Evolutionary conservation across 2,113 vertebrate genomes (phyloP).

Genomic region (Vulpes vulpes): DNA sequence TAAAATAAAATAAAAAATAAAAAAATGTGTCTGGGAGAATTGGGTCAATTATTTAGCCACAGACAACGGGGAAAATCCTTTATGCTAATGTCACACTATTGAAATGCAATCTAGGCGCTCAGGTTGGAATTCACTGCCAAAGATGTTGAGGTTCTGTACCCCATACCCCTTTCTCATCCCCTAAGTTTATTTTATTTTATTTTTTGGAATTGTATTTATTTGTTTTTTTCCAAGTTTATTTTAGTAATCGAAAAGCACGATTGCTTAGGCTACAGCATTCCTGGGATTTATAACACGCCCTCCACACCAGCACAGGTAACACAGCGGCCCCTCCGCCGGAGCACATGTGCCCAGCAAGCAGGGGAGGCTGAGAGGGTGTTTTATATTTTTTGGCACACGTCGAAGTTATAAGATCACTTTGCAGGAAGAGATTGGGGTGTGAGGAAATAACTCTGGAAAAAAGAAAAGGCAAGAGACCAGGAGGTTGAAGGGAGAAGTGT

Average conservation of each 20-base stretch:
- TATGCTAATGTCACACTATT: conserved; percentile 28
- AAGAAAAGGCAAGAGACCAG: background rate
- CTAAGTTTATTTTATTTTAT: background rate
- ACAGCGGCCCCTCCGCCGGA: background rate
- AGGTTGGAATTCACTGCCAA: conserved; percentile 29
- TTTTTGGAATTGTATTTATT: too few species aligned
- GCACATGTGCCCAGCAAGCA: background rate
- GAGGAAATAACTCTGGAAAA: conserved; percentile 25
- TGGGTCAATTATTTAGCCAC: background rate
- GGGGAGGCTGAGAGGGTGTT: background rate
- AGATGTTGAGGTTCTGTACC: background rate
- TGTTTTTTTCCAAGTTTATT: background rate
- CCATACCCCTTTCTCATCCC: background rate
- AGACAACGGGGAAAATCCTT: background rate
- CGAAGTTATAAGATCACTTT: conserved; percentile 4
- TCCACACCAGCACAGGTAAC: background rate
- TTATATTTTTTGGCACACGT: conserved; percentile 15
- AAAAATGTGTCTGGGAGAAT: background rate
- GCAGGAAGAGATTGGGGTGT: background rate
- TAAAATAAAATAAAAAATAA: too few species aligned
- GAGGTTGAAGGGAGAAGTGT: background rate
- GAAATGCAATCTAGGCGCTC: background rate
- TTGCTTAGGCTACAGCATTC: background rate
- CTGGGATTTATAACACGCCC: background rate
- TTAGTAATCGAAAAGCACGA: background rate